Base-by-base conservation (phyloP, 2,113 vertebrate species). In the Halichoerus grypus region DNA sequence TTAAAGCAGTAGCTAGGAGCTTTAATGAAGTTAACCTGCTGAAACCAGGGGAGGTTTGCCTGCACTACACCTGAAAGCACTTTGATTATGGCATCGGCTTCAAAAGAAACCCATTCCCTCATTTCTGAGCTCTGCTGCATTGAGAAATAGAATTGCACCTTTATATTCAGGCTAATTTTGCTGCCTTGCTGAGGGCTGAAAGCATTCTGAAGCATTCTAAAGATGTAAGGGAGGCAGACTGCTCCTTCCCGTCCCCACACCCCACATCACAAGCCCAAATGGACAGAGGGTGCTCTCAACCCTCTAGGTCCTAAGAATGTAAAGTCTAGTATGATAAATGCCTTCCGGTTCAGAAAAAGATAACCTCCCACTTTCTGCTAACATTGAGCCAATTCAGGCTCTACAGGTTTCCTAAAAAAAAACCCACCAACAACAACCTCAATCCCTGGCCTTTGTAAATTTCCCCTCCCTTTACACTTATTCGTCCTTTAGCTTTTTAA, bases 1-100 rank as follows among this genome's bases (percentile, higher is more conserved):
- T 99, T 98, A 98, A 99, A 99, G 98, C 87, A 2, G 95, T 96
- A 97, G 98, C 98, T 96, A 93, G 97, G 97, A 96, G 97, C 95
- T 98, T 98, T 99, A 99, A 99, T 98, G 98, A 99, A 99, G 98
- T 99, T 98, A 99, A 99, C 99, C 98, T 98, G 98, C 98, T 96
- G 97, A 98, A 99, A 98, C 97, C 96, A 86, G 94, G 96, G 98
- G 96, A 98, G 84, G 6, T 93, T 98, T 98, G 98, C 98, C 97
- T 96, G 85, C 97, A 98, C 98, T 97, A 98, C 89, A 98, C 98
- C 98, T 99, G 98, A 99, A 98, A 98, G 98, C 97, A 94, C 95
- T 97, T 91, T 97, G 98, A 98, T 98, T 98, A 98, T 95, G 97
- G 98, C 97, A 95, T 77, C 97, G 59, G 97, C 98, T 99, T 99